phyloP scores from a whole-genome alignment of 53 echinoderm and acorn worm genomes.

The Luidia sarsii region DNA sequence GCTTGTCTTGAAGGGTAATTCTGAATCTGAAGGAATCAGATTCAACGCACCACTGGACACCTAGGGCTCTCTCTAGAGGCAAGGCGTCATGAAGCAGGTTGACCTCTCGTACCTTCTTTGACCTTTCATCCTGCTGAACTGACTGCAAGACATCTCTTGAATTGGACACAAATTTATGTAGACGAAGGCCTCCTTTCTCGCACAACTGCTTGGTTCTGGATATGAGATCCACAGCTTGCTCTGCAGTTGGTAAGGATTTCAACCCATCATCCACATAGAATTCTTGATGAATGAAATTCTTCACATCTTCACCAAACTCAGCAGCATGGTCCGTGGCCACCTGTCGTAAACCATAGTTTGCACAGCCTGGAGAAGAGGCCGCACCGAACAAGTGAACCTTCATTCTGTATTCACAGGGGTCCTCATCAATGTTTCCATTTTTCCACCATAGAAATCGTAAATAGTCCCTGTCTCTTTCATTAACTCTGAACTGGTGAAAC shows the following conservation, averaged over 20 bases:
- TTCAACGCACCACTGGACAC: slow-evolving; percentile 68
- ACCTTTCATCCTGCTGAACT: slow-evolving; percentile 55
- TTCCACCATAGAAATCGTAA: slow-evolving; percentile 76
- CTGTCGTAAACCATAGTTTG: slow-evolving; percentile 61
- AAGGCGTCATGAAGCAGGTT: slow-evolving; percentile 47
- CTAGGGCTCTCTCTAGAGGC: slow-evolving; percentile 58
- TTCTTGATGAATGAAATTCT: no score
- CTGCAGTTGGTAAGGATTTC: slow-evolving; percentile 36
- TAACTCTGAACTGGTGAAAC: no score
- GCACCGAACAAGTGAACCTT: no score
- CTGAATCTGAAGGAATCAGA: slow-evolving; percentile 71
- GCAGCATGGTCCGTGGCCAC: no score
- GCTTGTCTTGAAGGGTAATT: slow-evolving; percentile 55
- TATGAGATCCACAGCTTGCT: slow-evolving; percentile 52
- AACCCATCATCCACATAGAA: no score
- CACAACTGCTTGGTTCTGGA: slow-evolving; percentile 45
- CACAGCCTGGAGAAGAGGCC: slow-evolving; percentile 62
- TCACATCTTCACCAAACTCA: no score
- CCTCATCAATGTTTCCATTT: slow-evolving; percentile 14
- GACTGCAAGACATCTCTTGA: slow-evolving; percentile 58
- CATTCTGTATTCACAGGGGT: no score
- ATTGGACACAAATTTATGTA: slow-evolving; percentile 75
- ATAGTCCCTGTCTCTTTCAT: no score
- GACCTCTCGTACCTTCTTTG: slow-evolving; percentile 45
- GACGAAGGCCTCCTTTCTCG: slow-evolving; percentile 55